Base-by-base conservation (phyloP, 2,113 vertebrate genomes). In the Hippolais icterina region DNA sequence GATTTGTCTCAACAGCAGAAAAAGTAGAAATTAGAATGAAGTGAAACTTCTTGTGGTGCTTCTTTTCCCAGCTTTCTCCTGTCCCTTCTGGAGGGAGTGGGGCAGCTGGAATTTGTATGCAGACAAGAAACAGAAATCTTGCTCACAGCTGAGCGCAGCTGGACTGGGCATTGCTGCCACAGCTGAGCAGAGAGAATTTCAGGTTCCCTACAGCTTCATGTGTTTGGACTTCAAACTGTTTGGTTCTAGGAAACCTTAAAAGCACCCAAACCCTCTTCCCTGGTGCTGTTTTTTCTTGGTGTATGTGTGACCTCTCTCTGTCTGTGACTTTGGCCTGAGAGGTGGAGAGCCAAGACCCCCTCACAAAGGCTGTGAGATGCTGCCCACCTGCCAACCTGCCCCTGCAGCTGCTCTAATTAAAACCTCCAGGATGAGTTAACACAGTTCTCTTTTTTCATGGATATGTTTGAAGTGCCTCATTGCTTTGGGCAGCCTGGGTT, bases 51-150 rank as follows among this genome's bases (percentile, higher is more conserved):
- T 63, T 15, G 25, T 18, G 11, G 10, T 6, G 35, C 4, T 19
- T 83, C 31, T 84, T 90, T 71, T 80, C 5, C 42, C 50, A 53
- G 39, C 28, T 83, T 84, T 70, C 21, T 57, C 13, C 44, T 41
- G 12, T 33, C 23, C 19, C 47, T 63, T 35, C 13, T 1, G 1
- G 20, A 21, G 15, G 12, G 29, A 69, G 6, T 16, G 44, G 22
- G 37, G 13, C 20, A 53, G 37, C 39, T 35, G 41, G 37, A 27
- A 20, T 12, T 41, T 2, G 0, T 16, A 4, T 0, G 3, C 8
- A 41, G 82, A 5, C 0, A 1, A 29, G 15, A 18, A 33, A 3
- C 10, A 14, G 8, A 16, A n/a, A 28, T 50, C 24, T 46, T 63
- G 18, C 31, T 71, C 5, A 2, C 0, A 33, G 23, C 2, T 44